A percentile compares a stretch with the other conserved stretches of the same genome.
Evolutionary conservation across 2,888 invertebrate genomes (phyloP).

Genomic region (Drosophila longiperda): DNA sequence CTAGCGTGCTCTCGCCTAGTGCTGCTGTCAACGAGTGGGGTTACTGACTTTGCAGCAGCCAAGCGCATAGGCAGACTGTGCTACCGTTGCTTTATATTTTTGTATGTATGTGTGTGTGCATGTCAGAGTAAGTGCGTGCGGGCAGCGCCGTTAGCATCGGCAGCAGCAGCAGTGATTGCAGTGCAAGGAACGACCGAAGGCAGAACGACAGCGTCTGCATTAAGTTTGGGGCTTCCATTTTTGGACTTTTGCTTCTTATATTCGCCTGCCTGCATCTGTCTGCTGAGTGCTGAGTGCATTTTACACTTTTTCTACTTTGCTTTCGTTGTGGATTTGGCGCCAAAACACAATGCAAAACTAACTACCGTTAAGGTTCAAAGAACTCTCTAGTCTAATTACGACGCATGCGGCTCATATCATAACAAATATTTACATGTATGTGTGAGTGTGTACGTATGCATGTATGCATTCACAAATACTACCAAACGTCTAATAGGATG

Average conservation of each 20-base stretch:
- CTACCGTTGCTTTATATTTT: conserved; percentile 50
- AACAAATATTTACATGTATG: conserved; percentile 46
- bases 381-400: conserved; percentile 75
- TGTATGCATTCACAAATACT: background rate
- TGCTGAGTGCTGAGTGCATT: conserved; percentile 37
- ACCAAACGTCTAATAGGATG: background rate
- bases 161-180: conserved; percentile 44
- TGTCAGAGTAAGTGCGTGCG: conserved; percentile 55
- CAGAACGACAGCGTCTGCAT: conserved; percentile 40
- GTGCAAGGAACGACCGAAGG: conserved; percentile 32
- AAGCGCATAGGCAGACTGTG: conserved; percentile 42
- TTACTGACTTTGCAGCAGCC: conserved; percentile 81
- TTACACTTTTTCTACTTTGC: conserved; percentile 60
- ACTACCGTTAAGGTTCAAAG: conserved; percentile 77
- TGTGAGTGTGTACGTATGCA: background rate
- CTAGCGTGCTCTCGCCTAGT: conserved; percentile 40
- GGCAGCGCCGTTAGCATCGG: conserved; percentile 35
- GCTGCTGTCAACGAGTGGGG: conserved; percentile 72
- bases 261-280: conserved; percentile 12
- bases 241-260: conserved; percentile 47
- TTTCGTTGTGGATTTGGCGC: conserved; percentile 69
- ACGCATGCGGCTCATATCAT: conserved; percentile 56
- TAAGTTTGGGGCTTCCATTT: conserved; percentile 52
- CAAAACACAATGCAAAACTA: conserved; percentile 61
- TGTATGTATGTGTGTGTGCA: conserved; percentile 4